Evolutionary conservation across 2,797 vertebrate species (phyloP).

Genomic region (Phaenicophaeus curvirostris): DNA sequence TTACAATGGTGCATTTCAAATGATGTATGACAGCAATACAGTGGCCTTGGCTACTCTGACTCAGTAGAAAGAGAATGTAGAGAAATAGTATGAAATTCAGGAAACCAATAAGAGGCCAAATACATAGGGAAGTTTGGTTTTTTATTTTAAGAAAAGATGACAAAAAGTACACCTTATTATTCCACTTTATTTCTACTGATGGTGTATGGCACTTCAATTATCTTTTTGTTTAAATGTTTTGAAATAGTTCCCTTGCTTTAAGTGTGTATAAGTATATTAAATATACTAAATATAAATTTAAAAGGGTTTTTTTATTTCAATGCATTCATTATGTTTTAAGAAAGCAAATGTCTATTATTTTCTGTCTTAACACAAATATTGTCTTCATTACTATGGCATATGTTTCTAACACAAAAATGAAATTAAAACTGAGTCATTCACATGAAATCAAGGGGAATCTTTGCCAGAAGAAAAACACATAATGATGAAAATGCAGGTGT

Average conservation of each 20-base stretch:
- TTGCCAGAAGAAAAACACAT: background rate
- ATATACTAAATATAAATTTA: background rate
- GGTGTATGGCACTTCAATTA: background rate
- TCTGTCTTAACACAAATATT: background rate
- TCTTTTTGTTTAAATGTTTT: background rate
- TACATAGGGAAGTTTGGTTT: background rate
- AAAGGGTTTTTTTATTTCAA: background rate
- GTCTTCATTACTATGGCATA: accelerated
- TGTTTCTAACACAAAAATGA: background rate
- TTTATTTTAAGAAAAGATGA: background rate
- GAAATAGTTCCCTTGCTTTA: background rate
- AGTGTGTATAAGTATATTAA: background rate
- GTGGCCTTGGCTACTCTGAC: background rate
- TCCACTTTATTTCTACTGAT: background rate
- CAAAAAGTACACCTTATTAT: background rate
- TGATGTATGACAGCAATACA: background rate
- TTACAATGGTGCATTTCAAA: conserved; percentile 60
- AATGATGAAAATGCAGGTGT: background rate
- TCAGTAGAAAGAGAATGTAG: background rate
- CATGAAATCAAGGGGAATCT: background rate
- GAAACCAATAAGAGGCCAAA: background rate
- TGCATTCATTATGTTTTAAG: background rate
- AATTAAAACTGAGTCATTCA: background rate
- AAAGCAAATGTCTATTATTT: background rate
- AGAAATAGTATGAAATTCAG: conserved; percentile 12